Conservation (phyloP, 1,140 invertebrate species). For the Nasonia vitripennis region DNA sequence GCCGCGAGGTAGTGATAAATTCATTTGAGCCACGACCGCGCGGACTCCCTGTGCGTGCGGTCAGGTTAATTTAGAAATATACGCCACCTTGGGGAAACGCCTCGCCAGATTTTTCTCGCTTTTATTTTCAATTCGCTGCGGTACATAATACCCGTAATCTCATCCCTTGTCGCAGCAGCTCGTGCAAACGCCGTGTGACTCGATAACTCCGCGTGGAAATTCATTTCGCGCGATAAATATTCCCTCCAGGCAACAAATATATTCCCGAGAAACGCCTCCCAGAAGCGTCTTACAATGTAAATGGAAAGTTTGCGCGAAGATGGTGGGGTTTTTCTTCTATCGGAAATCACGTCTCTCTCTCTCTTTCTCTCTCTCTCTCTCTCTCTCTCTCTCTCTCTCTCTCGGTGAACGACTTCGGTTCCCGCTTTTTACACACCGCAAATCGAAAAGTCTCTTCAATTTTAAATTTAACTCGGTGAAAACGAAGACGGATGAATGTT, state of each 20-base stretch:
- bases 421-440: neutral
- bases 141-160: too few relatives aligned
- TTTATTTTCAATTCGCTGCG: too few relatives aligned
- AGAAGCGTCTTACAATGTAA: neutral
- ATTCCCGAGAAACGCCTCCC: neutral
- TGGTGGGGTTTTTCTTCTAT: neutral
- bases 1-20: neutral
- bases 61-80: too few relatives aligned
- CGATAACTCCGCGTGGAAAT: too few relatives aligned
- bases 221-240: neutral
- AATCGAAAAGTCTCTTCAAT: slow-evolving; percentile 1
- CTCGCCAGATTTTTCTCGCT: too few relatives aligned
- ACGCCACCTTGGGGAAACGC: neutral
- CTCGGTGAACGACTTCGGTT: neutral
- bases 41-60: too few relatives aligned
- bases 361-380: too few relatives aligned
- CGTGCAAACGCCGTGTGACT: too few relatives aligned
- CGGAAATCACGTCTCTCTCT: neutral
- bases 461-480: neutral
- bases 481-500: neutral
- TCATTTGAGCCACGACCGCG: neutral
- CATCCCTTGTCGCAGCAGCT: too few relatives aligned
- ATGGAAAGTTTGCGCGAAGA: neutral
- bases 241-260: neutral
- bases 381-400: neutral